Evolutionary conservation across 2,113 vertebrate genomes (phyloP).

Genomic region (Clarias magur): DNA sequence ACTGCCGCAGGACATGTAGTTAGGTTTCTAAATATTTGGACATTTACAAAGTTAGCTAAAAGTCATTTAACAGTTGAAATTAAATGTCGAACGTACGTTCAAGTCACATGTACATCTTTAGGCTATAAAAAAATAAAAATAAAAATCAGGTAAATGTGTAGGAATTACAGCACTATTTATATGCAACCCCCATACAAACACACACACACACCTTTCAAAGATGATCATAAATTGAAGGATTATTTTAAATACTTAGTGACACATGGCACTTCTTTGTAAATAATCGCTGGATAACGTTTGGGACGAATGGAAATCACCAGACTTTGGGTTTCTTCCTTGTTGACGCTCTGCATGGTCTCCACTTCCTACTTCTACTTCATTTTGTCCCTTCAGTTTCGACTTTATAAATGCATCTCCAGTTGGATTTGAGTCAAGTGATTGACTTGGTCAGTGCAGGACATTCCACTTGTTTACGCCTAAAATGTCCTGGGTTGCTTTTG

Average conservation of each 20-base stretch:
- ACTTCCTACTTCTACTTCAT: background rate
- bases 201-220: background rate
- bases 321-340: background rate
- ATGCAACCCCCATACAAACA: background rate
- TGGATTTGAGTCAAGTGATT: too few species aligned
- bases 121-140: background rate
- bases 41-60: background rate
- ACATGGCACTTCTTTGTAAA: background rate
- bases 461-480: too few species aligned
- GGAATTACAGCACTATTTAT: background rate
- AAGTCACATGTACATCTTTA: background rate
- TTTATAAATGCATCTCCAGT: too few species aligned
- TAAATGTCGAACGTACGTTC: background rate
- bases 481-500: too few species aligned
- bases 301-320: background rate
- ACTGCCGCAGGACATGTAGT: background rate
- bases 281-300: background rate
- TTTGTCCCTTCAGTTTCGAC: background rate
- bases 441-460: too few species aligned
- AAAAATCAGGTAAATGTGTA: background rate
- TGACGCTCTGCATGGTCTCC: background rate
- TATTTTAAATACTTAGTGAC: background rate
- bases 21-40: background rate
- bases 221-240: background rate
- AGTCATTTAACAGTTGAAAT: background rate